These are phyloP conservation scores for Eumerus sabulonum DNA, from an alignment of 2,888 invertebrate species.

Conservation along the genomic window DNA sequence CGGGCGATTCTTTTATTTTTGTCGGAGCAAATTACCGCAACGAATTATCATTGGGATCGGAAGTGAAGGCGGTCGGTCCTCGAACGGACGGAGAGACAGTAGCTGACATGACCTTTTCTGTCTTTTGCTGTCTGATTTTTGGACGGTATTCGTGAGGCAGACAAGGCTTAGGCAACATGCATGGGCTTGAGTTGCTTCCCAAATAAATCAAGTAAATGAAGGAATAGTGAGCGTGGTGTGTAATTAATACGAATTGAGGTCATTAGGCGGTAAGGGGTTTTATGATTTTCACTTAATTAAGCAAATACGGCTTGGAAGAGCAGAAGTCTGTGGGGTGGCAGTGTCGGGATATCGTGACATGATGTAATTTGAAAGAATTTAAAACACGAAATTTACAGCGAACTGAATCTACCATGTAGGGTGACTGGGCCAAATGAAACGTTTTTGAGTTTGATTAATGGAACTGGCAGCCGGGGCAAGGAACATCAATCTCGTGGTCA, in stretches of 20 bases:
- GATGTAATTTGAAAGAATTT: no score
- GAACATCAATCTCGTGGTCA: no score
- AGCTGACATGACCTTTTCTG: neutral
- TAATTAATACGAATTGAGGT: constrained; percentile 48
- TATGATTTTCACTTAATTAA: constrained; percentile 38
- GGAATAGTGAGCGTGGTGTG: constrained; percentile 21
- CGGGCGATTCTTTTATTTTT: constrained; percentile 51
- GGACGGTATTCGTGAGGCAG: neutral
- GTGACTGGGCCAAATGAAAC: no score
- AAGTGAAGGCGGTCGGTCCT: neutral
- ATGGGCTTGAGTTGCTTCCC: constrained; percentile 8
- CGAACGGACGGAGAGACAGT: constrained; percentile 4
- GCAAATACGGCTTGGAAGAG: constrained; percentile 4
- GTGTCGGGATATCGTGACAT: no score
- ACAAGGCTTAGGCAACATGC: neutral
- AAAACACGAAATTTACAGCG: no score
- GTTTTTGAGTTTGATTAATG: no score
- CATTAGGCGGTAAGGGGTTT: constrained; percentile 25
- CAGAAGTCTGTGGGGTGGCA: no score
- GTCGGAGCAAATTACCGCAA: constrained; percentile 55
- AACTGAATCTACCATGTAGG: no score
- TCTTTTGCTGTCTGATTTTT: neutral
- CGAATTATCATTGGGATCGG: constrained; percentile 58
- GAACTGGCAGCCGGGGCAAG: no score
- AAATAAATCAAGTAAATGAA: constrained; percentile 45